Percentiles rank a stretch among this genome's conserved stretches.
phyloP scores from a whole-genome alignment of 2,113 vertebrate genomes.

The Argyrosomus japonicus region DNA sequence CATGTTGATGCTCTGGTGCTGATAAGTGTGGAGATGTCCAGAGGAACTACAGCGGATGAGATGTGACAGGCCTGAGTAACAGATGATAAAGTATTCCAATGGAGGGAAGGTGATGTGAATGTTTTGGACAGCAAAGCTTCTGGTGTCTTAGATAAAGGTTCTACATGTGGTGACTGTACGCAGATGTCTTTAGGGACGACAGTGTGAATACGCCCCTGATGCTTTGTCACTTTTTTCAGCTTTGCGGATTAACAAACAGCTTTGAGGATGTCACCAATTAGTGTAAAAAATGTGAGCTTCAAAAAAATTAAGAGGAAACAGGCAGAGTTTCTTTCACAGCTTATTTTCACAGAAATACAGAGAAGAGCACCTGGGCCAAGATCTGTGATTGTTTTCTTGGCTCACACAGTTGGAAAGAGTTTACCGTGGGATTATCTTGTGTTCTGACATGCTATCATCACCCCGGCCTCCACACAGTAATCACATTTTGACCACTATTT shows the following conservation, averaged over 20 bases:
- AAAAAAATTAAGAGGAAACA: conserved; percentile 6
- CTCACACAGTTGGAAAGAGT: conserved; percentile 45
- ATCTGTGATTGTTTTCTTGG: conserved; percentile 59
- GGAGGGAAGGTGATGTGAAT: conserved; percentile 27
- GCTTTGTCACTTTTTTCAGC: conserved; percentile 33
- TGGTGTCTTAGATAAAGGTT: conserved; percentile 20
- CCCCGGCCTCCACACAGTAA: conserved; percentile 40
- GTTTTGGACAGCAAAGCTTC: conserved; percentile 30
- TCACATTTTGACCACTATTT: conserved; percentile 55
- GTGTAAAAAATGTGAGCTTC: conserved; percentile 24
- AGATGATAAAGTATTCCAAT: conserved; percentile 35
- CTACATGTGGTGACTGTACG: not conserved
- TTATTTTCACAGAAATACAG: not conserved
- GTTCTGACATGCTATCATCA: conserved; percentile 60
- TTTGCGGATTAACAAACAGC: not conserved
- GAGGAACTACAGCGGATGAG: conserved; percentile 56
- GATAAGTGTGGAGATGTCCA: conserved; percentile 58
- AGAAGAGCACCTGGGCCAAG: conserved; percentile 39
- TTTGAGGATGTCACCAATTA: conserved; percentile 36
- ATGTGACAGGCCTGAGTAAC: conserved; percentile 51
- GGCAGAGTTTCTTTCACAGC: conserved; percentile 30
- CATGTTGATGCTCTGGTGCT: conserved; percentile 48
- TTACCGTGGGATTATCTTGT: conserved; percentile 41
- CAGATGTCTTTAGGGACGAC: not conserved
- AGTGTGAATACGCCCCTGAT: not conserved